Evolutionary conservation across 2,113 vertebrate genomes (phyloP), one percentile per base, ranked within the genome.

Genomic region (Microcebus murinus): DNA sequence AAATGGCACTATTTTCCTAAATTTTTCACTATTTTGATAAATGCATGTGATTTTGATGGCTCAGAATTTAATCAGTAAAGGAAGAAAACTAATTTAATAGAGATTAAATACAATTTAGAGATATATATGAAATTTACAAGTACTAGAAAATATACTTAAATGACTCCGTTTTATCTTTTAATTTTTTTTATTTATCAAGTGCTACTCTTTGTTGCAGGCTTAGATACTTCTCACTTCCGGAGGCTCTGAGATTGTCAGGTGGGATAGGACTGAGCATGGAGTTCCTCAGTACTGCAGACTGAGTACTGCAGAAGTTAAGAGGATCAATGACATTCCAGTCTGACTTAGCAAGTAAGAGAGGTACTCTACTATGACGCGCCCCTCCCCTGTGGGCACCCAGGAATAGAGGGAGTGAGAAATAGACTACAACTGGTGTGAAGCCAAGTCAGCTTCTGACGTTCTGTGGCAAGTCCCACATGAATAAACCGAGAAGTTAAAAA

Each of bases 61-160:
- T 92, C 36, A 67, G 95, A 87, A 65, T 84, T 27, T 90, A 4
- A 63, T 77, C 65, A 87, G n/a, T 68, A 92, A 91, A 45, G 12
- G 9, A 91, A 94, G 36, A 86, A 67, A 90, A 82, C 52, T 52
- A 86, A 55, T 57, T 50, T 50, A 29, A 57, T 14, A 92, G 61
- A 63, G 9, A 79, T 31, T 48, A 86, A 94, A 87, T 81, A 36
- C 31, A 89, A 42, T 42, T 52, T 45, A 90, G 18, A 74, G 34
- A 90, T 74, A 87, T 70, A 31, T 95, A 87, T 1, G 7, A 67
- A 83, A 73, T 65, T 48, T 31, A 77, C 12, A 85, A 67, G 4
- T 61, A 79, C 57, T 6, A n/a, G 76, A 90, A 96, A 96, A 93
- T 15, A 42, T 1, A 63, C 13, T 55, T 10, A 74, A 71, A 68